These are phyloP conservation scores for Cairina moschata DNA, from an alignment of 2,113 vertebrate species.

Conservation along the genomic window DNA sequence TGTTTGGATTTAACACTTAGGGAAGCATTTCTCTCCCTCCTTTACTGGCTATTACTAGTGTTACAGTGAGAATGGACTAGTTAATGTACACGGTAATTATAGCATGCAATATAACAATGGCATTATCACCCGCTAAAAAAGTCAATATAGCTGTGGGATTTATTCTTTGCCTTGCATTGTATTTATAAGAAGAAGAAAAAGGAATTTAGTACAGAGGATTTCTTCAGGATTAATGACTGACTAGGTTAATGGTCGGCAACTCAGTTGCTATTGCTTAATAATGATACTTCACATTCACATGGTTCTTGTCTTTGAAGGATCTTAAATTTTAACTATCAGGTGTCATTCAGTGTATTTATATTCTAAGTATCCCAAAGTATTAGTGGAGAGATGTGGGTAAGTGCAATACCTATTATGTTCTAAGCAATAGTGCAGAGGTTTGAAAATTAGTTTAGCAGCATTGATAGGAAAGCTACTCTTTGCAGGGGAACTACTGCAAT, in stretches of 20 bases:
- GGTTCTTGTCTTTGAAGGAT: neutral
- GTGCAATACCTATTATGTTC: neutral
- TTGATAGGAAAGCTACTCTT: neutral
- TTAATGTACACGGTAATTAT: neutral
- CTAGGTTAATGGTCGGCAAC: conserved; percentile 17
- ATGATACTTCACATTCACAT: neutral
- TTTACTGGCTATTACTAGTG: neutral
- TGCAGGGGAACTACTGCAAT: neutral
- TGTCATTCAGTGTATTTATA: conserved; percentile 32
- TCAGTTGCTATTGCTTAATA: conserved; percentile 39
- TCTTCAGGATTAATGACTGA: conserved; percentile 31
- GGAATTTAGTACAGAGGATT: neutral
- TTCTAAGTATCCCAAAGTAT: conserved; percentile 34
- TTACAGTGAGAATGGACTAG: neutral
- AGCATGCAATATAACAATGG: neutral
- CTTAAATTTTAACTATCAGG: conserved; percentile 13
- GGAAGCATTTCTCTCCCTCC: neutral
- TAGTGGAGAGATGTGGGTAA: conserved; percentile 21
- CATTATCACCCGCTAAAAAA: neutral
- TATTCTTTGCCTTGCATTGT: neutral
- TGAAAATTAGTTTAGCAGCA: neutral
- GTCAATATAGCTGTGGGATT: neutral
- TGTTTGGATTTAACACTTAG: neutral
- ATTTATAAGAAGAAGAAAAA: neutral
- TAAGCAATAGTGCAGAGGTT: conserved; percentile 9